Conservation (phyloP, 1,140 invertebrate species). For the Bombus balteatus region DNA sequence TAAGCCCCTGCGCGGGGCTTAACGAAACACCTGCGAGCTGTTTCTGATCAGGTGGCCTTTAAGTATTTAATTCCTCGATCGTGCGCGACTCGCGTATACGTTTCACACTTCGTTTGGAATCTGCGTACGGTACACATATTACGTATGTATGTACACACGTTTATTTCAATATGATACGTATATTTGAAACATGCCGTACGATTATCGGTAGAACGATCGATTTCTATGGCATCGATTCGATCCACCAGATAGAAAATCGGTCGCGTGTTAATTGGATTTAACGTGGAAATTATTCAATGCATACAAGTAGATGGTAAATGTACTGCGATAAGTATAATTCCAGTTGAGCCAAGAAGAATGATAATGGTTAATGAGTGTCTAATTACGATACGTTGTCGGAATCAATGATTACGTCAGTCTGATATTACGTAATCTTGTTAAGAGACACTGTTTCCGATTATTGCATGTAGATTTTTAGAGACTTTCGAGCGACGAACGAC, state of each 20-base stretch:
- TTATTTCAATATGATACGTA: too few species aligned
- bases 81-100: slow-evolving; percentile 15
- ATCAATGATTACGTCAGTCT: neutral
- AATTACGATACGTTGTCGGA: slow-evolving; percentile 8
- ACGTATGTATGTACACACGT: neutral
- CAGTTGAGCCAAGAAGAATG: neutral
- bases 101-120: slow-evolving; percentile 17
- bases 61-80: slow-evolving; percentile 64
- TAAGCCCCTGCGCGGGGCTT: slow-evolving; percentile 52
- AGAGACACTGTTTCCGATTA: neutral
- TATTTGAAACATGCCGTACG: neutral
- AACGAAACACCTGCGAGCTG: slow-evolving; percentile 71
- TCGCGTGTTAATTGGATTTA: neutral
- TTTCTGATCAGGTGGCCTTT: slow-evolving; percentile 64
- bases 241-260: neutral
- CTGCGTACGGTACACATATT: neutral
- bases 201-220: neutral
- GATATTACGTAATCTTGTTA: neutral
- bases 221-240: neutral
- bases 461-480: neutral
- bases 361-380: neutral
- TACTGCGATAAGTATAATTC: neutral
- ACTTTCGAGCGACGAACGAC: neutral
- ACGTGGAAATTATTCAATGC: neutral
- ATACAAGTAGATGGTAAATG: neutral